A percentile compares a stretch with the other conserved stretches of the same genome.
These are phyloP conservation scores for Sebastes cheni DNA, from an alignment of 2,797 vertebrate species.

Conservation along the genomic window DNA sequence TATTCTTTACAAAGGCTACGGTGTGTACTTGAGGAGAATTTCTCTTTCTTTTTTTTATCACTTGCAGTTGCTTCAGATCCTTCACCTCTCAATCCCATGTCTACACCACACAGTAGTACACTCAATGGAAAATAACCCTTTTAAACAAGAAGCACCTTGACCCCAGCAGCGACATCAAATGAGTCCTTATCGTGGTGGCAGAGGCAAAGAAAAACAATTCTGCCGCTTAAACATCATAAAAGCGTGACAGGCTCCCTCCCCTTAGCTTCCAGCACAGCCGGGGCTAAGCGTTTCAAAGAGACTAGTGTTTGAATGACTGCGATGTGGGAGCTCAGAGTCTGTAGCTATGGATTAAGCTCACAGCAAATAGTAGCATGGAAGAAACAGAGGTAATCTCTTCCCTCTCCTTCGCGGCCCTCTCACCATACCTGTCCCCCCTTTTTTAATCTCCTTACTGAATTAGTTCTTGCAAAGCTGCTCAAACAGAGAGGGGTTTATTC, in stretches of 20 bases:
- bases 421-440: slow-evolving; percentile 69
- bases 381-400: slow-evolving; percentile 81
- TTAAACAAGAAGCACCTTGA: slow-evolving; percentile 42
- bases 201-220: slow-evolving; percentile 63
- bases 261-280: slow-evolving; percentile 31
- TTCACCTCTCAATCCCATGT: slow-evolving; percentile 46
- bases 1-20: slow-evolving; percentile 51
- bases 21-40: slow-evolving; percentile 42
- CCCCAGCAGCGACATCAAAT: slow-evolving; percentile 42
- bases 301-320: slow-evolving; percentile 69
- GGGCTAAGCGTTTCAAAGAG: slow-evolving; percentile 69
- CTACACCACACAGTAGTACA: background rate
- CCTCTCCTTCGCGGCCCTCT: slow-evolving; percentile 64
- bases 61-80: slow-evolving; percentile 36
- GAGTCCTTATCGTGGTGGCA: slow-evolving; percentile 47
- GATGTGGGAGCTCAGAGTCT: slow-evolving; percentile 71
- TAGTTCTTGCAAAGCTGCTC: slow-evolving; percentile 72
- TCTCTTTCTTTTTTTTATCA: slow-evolving; percentile 10
- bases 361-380: slow-evolving; percentile 77
- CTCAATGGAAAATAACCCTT: slow-evolving; percentile 40
- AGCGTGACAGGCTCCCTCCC: slow-evolving; percentile 47
- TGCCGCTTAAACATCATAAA: slow-evolving; percentile 59
- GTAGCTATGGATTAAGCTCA: slow-evolving; percentile 77
- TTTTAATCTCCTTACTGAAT: slow-evolving; percentile 79
- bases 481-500: slow-evolving; percentile 68